phyloP scores from a whole-genome alignment of 92 coral and sea anemone genomes.

The Diadumene lineata region DNA sequence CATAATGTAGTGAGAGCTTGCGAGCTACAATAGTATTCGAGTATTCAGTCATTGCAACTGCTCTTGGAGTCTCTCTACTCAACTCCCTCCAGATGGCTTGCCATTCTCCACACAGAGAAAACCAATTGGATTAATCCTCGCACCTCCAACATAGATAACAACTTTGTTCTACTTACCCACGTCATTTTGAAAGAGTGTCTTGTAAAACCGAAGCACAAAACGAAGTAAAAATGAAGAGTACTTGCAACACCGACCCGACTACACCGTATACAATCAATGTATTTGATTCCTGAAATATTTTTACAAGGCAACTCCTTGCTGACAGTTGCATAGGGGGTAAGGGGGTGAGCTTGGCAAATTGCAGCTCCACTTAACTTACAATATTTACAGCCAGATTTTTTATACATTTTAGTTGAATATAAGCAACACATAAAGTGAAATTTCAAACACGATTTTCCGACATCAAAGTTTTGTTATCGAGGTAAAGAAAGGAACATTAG shows the following conservation, averaged over 20 bases:
- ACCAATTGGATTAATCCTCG: neutral
- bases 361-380: neutral
- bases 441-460: too few species aligned
- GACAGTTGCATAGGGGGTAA: neutral
- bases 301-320: conserved; percentile 10
- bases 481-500: neutral
- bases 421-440: too few species aligned
- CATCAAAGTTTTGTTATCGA: neutral
- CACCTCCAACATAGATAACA: neutral
- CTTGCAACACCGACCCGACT: neutral
- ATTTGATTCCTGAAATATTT: neutral
- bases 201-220: neutral
- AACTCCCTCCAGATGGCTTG: conserved; percentile 7
- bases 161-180: neutral
- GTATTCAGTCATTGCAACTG: too few species aligned
- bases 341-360: neutral
- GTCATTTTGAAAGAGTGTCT: conserved; percentile 3
- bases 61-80: too few species aligned
- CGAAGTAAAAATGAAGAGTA: neutral
- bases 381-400: neutral
- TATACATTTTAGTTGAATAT: too few species aligned
- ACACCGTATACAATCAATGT: conserved; percentile 1
- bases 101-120: neutral
- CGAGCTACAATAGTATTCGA: too few species aligned
- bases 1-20: too few species aligned